Conservation (phyloP, 2,888 invertebrate genomes). For the Lutraria lutraria region DNA sequence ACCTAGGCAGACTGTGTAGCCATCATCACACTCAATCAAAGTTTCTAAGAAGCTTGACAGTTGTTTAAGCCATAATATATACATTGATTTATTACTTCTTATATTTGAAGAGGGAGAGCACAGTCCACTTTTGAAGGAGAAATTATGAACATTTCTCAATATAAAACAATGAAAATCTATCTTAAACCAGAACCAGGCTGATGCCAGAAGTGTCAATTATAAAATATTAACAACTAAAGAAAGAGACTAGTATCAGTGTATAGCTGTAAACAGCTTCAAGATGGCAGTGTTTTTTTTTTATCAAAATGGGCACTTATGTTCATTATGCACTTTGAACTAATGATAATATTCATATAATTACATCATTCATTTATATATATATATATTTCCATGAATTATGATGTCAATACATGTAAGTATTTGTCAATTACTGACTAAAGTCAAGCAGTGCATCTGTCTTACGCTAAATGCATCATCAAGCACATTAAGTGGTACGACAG, state of each 20-base stretch:
- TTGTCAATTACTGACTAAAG: not conserved
- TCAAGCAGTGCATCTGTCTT: not conserved
- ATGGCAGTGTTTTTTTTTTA: too few species aligned
- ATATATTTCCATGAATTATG: not conserved
- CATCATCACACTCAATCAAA: slow-evolving; percentile 38
- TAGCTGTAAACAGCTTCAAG: not conserved
- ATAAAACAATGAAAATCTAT: not conserved
- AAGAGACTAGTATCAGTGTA: too few species aligned
- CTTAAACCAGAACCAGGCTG: not conserved
- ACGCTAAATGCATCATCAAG: slow-evolving; percentile 2
- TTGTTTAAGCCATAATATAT: slow-evolving; percentile 25
- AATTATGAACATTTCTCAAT: not conserved
- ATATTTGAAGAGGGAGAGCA: not conserved
- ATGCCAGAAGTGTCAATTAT: not conserved
- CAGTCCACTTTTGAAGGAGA: slow-evolving; percentile 1
- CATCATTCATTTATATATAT: not conserved
- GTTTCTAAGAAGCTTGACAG: slow-evolving; percentile 42
- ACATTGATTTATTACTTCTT: slow-evolving; percentile 30
- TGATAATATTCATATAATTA: not conserved
- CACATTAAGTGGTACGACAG: not conserved
- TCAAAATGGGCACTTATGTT: not conserved
- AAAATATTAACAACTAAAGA: too few species aligned
- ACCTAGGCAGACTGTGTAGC: slow-evolving; percentile 34
- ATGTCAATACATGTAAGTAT: not conserved
- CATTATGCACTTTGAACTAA: not conserved